Evolutionary conservation across 2,113 vertebrate genomes (phyloP), one percentile per base, ranked within the genome.

Genomic region (Pithys albifrons): DNA sequence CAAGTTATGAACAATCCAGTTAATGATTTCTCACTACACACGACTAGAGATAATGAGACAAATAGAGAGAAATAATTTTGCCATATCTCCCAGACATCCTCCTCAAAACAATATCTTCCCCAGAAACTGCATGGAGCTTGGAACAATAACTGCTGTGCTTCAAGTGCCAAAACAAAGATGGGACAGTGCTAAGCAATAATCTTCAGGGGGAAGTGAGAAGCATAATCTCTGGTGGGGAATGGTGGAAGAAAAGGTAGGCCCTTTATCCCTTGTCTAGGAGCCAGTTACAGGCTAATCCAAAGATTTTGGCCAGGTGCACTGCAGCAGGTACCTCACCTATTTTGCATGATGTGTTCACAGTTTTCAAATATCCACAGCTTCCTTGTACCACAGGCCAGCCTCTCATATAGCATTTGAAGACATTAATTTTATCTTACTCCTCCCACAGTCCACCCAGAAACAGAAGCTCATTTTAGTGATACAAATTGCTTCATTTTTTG

Each of bases 401-500:
- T 54, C 49, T 80, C 49, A 39, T 2, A 13, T 7, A 57, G 45
- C 9, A 67, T 66, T 29, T 85, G 29, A 85, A 45, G 59, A 75
- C 65, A 80, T 65, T 70, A 5, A 62, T 88, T 89, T 83, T 79
- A 71, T 84, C 67, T 93, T 76, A 55, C 61, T 97, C 93, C 85
- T 11, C 72, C 88, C 91, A 86, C 90, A 59, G 14, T 83, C 81
- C 81, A 52, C 57, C 55, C 85, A 96, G 85, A 83, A 96, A 69
- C 88, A 95, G 55, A 78, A 95, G 85, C 72, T 86, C 85, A 80
- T 87, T 94, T 94, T 67, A 91, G 85, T 15, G 3, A 85, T 80
- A 93, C 9, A 83, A 77, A 94, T 91, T 25, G 67, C 71, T 92
- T 84, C 78, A 72, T 61, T 96, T 94, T 95, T 86, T 88, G 85